Conservation (phyloP, 2,113 vertebrate genomes). For the Sylvilagus bachmani region DNA sequence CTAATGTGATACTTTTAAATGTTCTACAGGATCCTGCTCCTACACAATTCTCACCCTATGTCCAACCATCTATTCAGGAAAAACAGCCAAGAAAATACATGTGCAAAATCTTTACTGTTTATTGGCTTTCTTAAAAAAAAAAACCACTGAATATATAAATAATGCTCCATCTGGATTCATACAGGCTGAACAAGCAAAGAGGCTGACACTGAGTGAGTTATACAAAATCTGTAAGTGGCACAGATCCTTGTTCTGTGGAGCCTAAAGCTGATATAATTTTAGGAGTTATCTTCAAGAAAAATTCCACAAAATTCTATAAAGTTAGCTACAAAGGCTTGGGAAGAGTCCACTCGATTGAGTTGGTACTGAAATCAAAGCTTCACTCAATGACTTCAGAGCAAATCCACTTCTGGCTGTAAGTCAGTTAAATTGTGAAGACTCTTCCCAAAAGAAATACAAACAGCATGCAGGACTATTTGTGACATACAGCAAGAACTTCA, state of each 20-base stretch:
- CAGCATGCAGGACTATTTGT: neutral
- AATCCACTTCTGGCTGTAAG: constrained; percentile 5
- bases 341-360: neutral
- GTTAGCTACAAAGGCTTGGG: neutral
- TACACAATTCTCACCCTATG: neutral
- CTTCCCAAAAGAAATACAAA: constrained; percentile 33
- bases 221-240: neutral
- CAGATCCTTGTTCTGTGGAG: neutral
- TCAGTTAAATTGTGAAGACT: neutral
- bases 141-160: neutral
- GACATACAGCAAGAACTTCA: constrained; percentile 18
- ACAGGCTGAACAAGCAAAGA: neutral
- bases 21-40: neutral
- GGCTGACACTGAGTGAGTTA: neutral
- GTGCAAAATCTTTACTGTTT: neutral
- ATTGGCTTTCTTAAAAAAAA: constrained; percentile 55
- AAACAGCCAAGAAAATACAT: neutral
- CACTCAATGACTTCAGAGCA: neutral
- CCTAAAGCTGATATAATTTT: neutral
- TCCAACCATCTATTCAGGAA: neutral
- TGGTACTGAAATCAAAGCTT: neutral
- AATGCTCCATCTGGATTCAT: neutral
- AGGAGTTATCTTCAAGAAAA: neutral
- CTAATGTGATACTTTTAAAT: neutral
- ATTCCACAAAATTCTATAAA: neutral